Conservation (phyloP, 2,888 invertebrate genomes). For the Cantharis rustica region DNA sequence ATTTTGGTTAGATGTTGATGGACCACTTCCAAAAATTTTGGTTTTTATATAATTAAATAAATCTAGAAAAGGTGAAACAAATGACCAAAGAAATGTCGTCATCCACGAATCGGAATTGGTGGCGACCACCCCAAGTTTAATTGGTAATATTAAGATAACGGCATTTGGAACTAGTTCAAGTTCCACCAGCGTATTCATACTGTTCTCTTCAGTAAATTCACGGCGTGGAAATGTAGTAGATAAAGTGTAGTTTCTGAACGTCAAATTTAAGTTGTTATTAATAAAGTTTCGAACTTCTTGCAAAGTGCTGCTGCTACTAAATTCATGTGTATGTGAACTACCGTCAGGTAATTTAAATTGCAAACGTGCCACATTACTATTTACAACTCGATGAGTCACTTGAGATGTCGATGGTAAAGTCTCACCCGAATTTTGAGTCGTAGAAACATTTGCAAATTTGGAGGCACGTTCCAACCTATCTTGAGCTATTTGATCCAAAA, state of each 20-base stretch:
- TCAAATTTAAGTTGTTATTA: constrained; percentile 48
- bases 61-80: constrained; percentile 65
- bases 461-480: constrained; percentile 75
- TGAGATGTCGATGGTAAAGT: constrained; percentile 24
- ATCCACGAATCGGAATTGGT: constrained; percentile 56
- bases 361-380: constrained; percentile 66
- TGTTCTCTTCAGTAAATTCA: constrained; percentile 64
- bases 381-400: constrained; percentile 17
- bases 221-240: constrained; percentile 79
- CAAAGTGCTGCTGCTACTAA: constrained; percentile 70
- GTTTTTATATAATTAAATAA: constrained; percentile 60
- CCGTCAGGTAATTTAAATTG: constrained; percentile 90
- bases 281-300: constrained; percentile 59
- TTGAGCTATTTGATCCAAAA: constrained; percentile 82
- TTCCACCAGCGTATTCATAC: constrained; percentile 63
- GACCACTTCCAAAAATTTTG: constrained; percentile 51
- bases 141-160: constrained; percentile 73
- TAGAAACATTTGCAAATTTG: constrained; percentile 45
- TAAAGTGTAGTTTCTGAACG: constrained; percentile 67
- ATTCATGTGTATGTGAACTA: constrained; percentile 72
- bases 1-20: constrained; percentile 36
- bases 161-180: constrained; percentile 76
- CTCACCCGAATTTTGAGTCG: constrained; percentile 7
- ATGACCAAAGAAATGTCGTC: constrained; percentile 62
- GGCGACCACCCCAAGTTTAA: constrained; percentile 53